phyloP scores from a whole-genome alignment of 2,888 invertebrate species.

The Drosophila multiciliata region DNA sequence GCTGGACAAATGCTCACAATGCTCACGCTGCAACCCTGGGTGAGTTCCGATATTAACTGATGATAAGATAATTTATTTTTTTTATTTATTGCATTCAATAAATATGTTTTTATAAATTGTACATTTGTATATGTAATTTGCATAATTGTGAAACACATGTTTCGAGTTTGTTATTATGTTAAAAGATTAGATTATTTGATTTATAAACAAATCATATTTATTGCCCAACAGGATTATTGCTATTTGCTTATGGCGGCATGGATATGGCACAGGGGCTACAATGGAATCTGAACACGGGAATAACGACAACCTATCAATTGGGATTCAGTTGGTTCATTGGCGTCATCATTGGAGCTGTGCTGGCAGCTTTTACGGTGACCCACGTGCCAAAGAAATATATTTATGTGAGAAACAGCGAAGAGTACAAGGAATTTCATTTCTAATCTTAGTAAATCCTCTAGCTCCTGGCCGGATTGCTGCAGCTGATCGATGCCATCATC shows the following conservation, averaged over 20 bases:
- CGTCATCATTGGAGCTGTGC: conserved; percentile 70
- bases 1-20: conserved; percentile 37
- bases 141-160: neutral
- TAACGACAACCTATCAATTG: conserved; percentile 50
- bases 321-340: conserved; percentile 79
- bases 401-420: conserved; percentile 46
- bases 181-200: neutral
- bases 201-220: neutral
- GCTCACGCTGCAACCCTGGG: conserved; percentile 50
- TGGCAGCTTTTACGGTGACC: conserved; percentile 55
- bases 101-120: neutral
- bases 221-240: conserved; percentile 49
- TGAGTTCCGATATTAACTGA: conserved; percentile 10
- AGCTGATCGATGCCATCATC: conserved; percentile 73
- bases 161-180: neutral
- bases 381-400: conserved; percentile 56
- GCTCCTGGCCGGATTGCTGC: conserved; percentile 56
- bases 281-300: conserved; percentile 53
- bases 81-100: neutral
- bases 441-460: neutral
- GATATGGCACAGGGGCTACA: conserved; percentile 74
- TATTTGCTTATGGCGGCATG: conserved; percentile 74
- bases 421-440: rapidly evolving
- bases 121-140: neutral
- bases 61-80: conserved; percentile 18